A percentile compares a stretch with the other conserved stretches of the same genome.
These are phyloP conservation scores for Hylaeus anthracinus DNA, from an alignment of 1,140 invertebrate genomes.

Conservation along the genomic window DNA sequence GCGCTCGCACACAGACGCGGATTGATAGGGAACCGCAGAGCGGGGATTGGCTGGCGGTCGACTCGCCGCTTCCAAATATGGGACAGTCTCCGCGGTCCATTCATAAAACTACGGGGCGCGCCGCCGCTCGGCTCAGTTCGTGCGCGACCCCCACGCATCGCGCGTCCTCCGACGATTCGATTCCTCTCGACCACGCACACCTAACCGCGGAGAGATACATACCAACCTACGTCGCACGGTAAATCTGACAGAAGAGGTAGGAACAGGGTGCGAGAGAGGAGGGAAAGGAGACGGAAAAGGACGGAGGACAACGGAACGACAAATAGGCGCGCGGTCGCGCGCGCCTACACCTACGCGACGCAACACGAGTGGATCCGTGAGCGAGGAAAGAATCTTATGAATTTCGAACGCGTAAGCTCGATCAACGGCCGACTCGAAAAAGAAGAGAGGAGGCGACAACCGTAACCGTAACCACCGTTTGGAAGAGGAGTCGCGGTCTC, in stretches of 20 bases:
- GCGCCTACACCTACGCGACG: slow-evolving; percentile 17
- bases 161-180: slow-evolving; percentile 71
- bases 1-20: slow-evolving; percentile 75
- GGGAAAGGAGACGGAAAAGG: slow-evolving; percentile 8
- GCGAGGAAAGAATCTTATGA: neutral
- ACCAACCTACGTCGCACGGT: slow-evolving; percentile 2
- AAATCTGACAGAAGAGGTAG: slow-evolving; percentile 9
- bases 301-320: slow-evolving; percentile 28
- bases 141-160: slow-evolving; percentile 81
- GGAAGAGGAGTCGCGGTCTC: neutral
- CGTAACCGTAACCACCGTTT: neutral
- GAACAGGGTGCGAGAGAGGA: slow-evolving; percentile 2
- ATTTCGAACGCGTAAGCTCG: neutral
- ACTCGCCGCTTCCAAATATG: slow-evolving; percentile 82
- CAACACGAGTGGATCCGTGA: slow-evolving; percentile 1
- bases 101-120: slow-evolving; percentile 84
- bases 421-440: neutral
- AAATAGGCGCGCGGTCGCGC: slow-evolving; percentile 41
- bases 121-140: slow-evolving; percentile 79
- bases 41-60: slow-evolving; percentile 80
- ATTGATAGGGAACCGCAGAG: slow-evolving; percentile 67
- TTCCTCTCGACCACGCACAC: slow-evolving; percentile 52
- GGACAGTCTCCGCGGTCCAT: slow-evolving; percentile 83
- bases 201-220: slow-evolving; percentile 28
- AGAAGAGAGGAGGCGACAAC: neutral